phyloP scores from a whole-genome alignment of 2,888 invertebrate genomes.

The Mythimna loreyi region DNA sequence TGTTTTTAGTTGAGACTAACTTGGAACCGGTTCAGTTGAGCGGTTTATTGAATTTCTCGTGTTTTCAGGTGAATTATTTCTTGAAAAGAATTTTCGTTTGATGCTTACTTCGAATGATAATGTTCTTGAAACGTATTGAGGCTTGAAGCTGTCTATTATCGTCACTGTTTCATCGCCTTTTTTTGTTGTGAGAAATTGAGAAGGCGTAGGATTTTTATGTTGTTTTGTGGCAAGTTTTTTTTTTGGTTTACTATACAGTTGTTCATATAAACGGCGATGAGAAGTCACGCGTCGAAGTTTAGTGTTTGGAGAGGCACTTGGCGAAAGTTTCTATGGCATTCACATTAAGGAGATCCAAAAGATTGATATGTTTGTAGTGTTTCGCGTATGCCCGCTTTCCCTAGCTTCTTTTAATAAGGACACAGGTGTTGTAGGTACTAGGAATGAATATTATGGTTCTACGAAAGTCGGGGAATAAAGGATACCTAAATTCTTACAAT shows the following conservation, averaged over 20 bases:
- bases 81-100: constrained; percentile 39
- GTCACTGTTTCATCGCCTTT: constrained; percentile 6
- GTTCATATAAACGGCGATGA: constrained; percentile 57
- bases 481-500: constrained; percentile 49
- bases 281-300: constrained; percentile 63
- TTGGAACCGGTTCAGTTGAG: constrained; percentile 21
- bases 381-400: constrained; percentile 26
- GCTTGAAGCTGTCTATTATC: constrained; percentile 32
- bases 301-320: constrained; percentile 70
- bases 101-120: constrained; percentile 44
- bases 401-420: constrained; percentile 63
- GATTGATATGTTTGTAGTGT: constrained; percentile 51
- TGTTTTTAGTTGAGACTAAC: constrained; percentile 55
- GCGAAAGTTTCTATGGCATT: constrained; percentile 71
- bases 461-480: constrained; percentile 41
- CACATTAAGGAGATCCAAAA: constrained; percentile 65
- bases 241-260: constrained; percentile 22
- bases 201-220: constrained; percentile 7
- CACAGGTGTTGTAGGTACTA: constrained; percentile 57
- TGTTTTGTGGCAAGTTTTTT: constrained; percentile 9
- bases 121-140: constrained; percentile 45
- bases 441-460: constrained; percentile 54
- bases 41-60: constrained; percentile 47
- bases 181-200: constrained; percentile 1
- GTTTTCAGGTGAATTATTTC: constrained; percentile 43